Percentiles rank a stretch among this genome's conserved stretches.
phyloP scores from a whole-genome alignment of 64 coral and sea anemone species.

The Exaiptasia diaphana region DNA sequence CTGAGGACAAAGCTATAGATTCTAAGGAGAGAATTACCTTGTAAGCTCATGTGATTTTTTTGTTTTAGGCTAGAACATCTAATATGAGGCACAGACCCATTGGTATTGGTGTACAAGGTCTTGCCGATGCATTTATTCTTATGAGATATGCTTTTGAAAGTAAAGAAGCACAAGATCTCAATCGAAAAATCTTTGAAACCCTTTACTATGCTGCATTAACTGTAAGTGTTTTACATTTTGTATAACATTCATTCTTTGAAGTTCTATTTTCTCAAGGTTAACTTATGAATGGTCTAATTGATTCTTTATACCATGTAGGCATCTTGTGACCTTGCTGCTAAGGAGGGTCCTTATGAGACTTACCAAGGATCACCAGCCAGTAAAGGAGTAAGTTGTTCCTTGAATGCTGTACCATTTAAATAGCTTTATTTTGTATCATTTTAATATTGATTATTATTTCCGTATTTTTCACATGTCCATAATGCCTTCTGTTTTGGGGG shows the following conservation, averaged over 20 bases:
- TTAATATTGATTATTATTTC: too few relatives aligned
- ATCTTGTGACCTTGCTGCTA: conserved; percentile 81
- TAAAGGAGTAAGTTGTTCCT: conserved; percentile 89
- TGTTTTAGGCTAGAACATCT: conserved; percentile 72
- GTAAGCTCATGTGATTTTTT: too few relatives aligned
- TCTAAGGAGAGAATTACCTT: too few relatives aligned
- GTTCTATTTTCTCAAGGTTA: not conserved
- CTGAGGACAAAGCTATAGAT: too few relatives aligned
- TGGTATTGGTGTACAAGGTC: conserved; percentile 94
- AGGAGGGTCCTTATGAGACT: conserved; percentile 74
- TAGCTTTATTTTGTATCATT: too few relatives aligned
- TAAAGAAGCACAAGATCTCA: conserved; percentile 71
- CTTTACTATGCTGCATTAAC: conserved; percentile 95
- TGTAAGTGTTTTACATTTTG: conserved; percentile 27
- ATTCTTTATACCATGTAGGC: conserved; percentile 42
- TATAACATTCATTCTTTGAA: not conserved
- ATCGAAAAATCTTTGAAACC: conserved; percentile 95
- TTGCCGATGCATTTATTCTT: conserved; percentile 98
- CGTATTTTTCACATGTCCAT: not conserved
- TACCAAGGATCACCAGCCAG: conserved; percentile 85
- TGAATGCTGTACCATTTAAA: too few relatives aligned
- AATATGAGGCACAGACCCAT: conserved; percentile 94
- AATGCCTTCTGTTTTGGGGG: not conserved
- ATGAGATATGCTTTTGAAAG: conserved; percentile 97
- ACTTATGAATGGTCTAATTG: not conserved